These are phyloP conservation scores for Brachionus rubens DNA, from an alignment of 1,140 invertebrate species.

Conservation along the genomic window DNA sequence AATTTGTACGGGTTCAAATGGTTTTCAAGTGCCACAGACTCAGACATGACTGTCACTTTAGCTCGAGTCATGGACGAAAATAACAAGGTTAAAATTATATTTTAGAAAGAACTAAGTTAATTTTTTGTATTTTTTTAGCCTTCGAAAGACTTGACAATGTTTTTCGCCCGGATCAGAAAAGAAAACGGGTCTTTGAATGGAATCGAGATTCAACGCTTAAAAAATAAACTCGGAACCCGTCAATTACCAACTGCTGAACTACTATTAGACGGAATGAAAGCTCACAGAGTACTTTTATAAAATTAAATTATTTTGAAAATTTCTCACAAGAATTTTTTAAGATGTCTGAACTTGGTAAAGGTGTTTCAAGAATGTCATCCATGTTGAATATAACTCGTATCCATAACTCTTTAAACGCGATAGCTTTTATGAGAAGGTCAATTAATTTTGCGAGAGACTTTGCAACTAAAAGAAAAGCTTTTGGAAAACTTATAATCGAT, in stretches of 20 bases:
- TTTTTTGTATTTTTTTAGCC: too few relatives aligned
- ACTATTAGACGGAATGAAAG: constrained; percentile 63
- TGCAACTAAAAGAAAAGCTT: constrained; percentile 61
- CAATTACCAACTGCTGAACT: constrained; percentile 68
- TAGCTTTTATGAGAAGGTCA: constrained; percentile 64
- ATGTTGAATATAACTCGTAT: constrained; percentile 67
- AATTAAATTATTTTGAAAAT: background rate
- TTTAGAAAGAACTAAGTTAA: constrained; percentile 50
- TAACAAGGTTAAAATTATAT: constrained; percentile 52
- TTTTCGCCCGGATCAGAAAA: constrained; percentile 60
- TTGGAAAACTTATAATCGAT: constrained; percentile 62
- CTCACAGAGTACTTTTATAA: constrained; percentile 54
- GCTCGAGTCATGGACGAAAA: constrained; percentile 62
- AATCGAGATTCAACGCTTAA: constrained; percentile 64
- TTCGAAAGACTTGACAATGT: constrained; percentile 63
- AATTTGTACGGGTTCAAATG: constrained; percentile 64
- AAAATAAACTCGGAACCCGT: constrained; percentile 66
- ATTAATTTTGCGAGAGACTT: constrained; percentile 64
- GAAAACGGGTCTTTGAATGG: constrained; percentile 61
- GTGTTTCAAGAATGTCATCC: constrained; percentile 64
- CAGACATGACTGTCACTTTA: constrained; percentile 66
- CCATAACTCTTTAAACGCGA: constrained; percentile 63
- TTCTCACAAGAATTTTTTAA: constrained; percentile 48
- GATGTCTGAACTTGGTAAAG: constrained; percentile 63
- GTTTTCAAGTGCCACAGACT: constrained; percentile 67